A percentile compares a stretch with the other conserved stretches of the same genome.
Evolutionary conservation across 2,888 invertebrate genomes (phyloP).

Genomic region (Athalia circularis): DNA sequence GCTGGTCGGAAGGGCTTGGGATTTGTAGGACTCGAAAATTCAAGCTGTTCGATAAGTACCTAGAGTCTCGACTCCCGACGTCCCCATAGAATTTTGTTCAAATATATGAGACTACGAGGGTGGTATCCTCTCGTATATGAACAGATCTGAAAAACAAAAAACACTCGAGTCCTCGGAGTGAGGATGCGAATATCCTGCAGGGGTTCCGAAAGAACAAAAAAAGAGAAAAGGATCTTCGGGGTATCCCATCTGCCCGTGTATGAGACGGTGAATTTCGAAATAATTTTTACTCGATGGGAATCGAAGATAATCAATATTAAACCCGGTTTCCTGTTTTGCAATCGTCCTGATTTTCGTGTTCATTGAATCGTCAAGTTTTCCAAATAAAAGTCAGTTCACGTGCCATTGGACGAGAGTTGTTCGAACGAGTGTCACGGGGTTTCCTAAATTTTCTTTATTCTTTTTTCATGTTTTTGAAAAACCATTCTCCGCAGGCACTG

Average conservation of each 20-base stretch:
- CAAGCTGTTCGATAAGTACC: too few relatives aligned
- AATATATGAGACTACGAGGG: too few relatives aligned
- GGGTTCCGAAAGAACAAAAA: background rate
- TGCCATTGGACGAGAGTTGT: too few relatives aligned
- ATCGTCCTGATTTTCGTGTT: background rate
- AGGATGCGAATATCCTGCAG: background rate
- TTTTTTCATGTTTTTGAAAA: slow-evolving; percentile 22
- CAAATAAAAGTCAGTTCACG: slow-evolving; percentile 3
- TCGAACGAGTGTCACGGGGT: background rate
- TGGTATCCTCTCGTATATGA: background rate
- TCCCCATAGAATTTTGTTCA: too few relatives aligned
- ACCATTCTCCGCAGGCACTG: slow-evolving; percentile 19
- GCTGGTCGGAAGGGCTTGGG: background rate
- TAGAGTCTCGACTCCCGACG: too few relatives aligned
- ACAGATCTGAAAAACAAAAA: slow-evolving; percentile 1
- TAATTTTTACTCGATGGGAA: slow-evolving; percentile 25
- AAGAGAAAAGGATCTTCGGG: slow-evolving; percentile 7
- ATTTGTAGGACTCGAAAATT: slow-evolving; percentile 1
- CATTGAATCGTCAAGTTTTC: background rate
- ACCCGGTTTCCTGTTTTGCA: slow-evolving; percentile 40
- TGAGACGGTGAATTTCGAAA: slow-evolving; percentile 19
- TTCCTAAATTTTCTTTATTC: background rate
- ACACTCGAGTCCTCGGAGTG: slow-evolving; percentile 11
- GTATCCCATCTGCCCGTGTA: background rate
- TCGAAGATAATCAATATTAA: slow-evolving; percentile 30